Conservation (phyloP, 1,140 invertebrate species). For the Drosophila baimaii region DNA sequence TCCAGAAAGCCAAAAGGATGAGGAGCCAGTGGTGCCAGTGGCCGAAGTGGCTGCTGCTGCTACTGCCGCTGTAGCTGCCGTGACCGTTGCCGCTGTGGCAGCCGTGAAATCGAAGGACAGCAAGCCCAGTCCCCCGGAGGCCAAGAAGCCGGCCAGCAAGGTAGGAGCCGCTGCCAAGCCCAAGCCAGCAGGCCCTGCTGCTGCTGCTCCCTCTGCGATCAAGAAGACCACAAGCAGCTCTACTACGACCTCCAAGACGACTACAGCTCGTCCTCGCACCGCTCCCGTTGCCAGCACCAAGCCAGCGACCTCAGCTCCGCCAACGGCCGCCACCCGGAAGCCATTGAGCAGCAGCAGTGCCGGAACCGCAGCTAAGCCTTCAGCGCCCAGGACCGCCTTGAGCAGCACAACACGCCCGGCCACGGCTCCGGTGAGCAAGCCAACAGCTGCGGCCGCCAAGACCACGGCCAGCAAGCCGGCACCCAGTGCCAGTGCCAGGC, state of each 20-base stretch:
- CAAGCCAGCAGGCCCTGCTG: constrained; percentile 24
- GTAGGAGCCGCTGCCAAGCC: constrained; percentile 35
- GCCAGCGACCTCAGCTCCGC: constrained; percentile 22
- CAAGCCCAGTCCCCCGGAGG: constrained; percentile 41
- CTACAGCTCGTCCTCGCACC: constrained; percentile 66
- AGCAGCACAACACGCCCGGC: constrained; percentile 47
- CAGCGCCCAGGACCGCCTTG: constrained; percentile 23
- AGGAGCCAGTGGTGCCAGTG: neutral
- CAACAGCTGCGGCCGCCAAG: constrained; percentile 22
- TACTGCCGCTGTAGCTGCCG: constrained; percentile 37
- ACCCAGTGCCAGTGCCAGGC: constrained; percentile 14
- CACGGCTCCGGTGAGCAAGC: constrained; percentile 56
- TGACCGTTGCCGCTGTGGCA: constrained; percentile 19
- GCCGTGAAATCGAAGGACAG: constrained; percentile 22
- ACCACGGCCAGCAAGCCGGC: constrained; percentile 15
- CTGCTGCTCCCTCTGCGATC: neutral
- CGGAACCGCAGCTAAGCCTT: constrained; percentile 31
- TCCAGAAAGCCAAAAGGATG: constrained; percentile 9
- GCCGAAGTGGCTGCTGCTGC: constrained; percentile 14
- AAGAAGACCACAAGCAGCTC: constrained; percentile 44
- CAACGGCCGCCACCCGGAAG: constrained; percentile 39
- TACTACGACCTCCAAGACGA: constrained; percentile 20
- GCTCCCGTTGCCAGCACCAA: constrained; percentile 50
- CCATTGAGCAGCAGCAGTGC: constrained; percentile 54
- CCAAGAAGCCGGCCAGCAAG: constrained; percentile 56